Conservation (phyloP, 53 echinoderm and acorn worm genomes). For the Paracentrotus lividus region DNA sequence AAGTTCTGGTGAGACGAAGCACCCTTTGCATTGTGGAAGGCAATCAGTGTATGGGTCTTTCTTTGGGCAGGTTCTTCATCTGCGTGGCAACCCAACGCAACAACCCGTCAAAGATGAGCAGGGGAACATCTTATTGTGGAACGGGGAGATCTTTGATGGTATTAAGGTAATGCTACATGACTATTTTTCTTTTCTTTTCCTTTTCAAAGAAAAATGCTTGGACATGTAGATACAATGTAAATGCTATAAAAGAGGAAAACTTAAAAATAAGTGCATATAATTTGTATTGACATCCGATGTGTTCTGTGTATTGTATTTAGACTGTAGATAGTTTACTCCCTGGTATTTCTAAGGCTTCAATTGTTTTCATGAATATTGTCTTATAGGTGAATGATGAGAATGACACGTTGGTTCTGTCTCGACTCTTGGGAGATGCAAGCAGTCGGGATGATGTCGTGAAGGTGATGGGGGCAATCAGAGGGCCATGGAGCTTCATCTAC, state of each 20-base stretch:
- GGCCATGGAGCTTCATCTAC: constrained; percentile 95
- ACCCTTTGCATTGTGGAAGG: neutral
- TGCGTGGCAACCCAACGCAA: constrained; percentile 45
- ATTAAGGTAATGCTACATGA: constrained; percentile 78
- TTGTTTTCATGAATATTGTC: neutral
- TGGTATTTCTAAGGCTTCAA: too few relatives aligned
- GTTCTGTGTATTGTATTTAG: too few relatives aligned
- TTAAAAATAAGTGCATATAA: too few relatives aligned
- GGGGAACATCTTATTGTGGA: constrained; percentile 92
- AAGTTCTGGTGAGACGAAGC: neutral
- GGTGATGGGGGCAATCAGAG: constrained; percentile 74
- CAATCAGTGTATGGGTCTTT: constrained; percentile 13
- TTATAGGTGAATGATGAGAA: constrained; percentile 70
- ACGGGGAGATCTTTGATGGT: constrained; percentile 97
- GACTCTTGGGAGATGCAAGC: constrained; percentile 51
- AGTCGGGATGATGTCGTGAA: constrained; percentile 63
- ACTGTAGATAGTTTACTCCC: too few relatives aligned
- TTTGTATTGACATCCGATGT: too few relatives aligned
- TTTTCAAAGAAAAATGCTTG: too few relatives aligned
- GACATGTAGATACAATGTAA: too few relatives aligned
- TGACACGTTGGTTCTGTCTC: constrained; percentile 84
- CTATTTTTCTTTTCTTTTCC: too few relatives aligned
- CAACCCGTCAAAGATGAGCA: constrained; percentile 64
- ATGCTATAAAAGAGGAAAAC: too few relatives aligned
- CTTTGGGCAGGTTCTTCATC: constrained; percentile 46